Percentiles rank a stretch among this genome's conserved stretches.
These are phyloP conservation scores for Ethmia dodecea DNA, from an alignment of 2,888 invertebrate genomes.

Conservation along the genomic window DNA sequence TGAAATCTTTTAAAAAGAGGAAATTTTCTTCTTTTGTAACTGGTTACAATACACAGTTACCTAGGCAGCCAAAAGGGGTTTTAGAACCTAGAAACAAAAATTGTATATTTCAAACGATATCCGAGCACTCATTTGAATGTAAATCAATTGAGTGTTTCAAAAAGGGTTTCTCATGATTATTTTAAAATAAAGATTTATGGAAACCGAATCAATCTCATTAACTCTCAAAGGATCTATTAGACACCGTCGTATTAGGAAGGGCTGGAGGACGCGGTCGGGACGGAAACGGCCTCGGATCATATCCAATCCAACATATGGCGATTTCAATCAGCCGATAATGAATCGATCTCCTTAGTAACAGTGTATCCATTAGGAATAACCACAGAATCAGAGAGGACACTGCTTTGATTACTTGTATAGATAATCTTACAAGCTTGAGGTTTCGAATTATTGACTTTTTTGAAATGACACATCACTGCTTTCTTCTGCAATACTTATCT, in stretches of 20 bases:
- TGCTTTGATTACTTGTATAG: slow-evolving; percentile 7
- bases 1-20: too few relatives aligned
- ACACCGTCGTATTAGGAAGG: slow-evolving; percentile 47
- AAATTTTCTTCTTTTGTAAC: too few relatives aligned
- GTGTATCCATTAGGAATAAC: slow-evolving; percentile 16
- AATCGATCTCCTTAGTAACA: too few relatives aligned
- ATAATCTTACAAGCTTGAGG: background rate
- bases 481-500: background rate
- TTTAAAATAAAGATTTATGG: slow-evolving; percentile 31
- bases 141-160: too few relatives aligned
- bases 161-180: slow-evolving; percentile 11
- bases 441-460: background rate
- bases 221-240: slow-evolving; percentile 46
- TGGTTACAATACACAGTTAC: too few relatives aligned
- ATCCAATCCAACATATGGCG: slow-evolving; percentile 49
- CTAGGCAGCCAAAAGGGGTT: too few relatives aligned
- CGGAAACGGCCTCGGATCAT: slow-evolving; percentile 53
- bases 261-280: slow-evolving; percentile 31
- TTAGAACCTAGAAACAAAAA: background rate
- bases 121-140: background rate
- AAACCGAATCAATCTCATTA: slow-evolving; percentile 46
- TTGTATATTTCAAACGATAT: background rate
- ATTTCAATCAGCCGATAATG: slow-evolving; percentile 52
- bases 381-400: slow-evolving; percentile 13
- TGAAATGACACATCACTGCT: background rate